Percentiles rank a stretch among this genome's conserved stretches.
Evolutionary conservation across 2,888 invertebrate genomes (phyloP).

Genomic region (Sicus ferrugineus): DNA sequence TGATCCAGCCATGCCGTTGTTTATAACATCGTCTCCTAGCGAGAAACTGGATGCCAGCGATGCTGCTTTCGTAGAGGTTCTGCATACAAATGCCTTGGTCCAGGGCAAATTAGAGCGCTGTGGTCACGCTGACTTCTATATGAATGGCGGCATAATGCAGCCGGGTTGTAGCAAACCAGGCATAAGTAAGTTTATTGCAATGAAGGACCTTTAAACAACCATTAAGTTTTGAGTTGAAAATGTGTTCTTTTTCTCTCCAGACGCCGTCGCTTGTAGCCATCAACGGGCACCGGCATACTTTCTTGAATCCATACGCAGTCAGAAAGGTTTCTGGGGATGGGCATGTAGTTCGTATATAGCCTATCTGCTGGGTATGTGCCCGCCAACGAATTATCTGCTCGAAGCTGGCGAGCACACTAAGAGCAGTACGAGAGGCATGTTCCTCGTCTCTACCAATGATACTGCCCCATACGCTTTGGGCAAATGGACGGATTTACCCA

Average conservation of each 20-base stretch:
- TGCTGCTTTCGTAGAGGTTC: slow-evolving; percentile 75
- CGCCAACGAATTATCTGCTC: slow-evolving; percentile 65
- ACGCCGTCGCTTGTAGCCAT: slow-evolving; percentile 72
- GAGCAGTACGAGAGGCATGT: slow-evolving; percentile 65
- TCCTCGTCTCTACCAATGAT: slow-evolving; percentile 68
- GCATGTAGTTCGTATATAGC: slow-evolving; percentile 69
- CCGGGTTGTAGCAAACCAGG: slow-evolving; percentile 70
- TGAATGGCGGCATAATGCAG: slow-evolving; percentile 75
- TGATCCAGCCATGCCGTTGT: slow-evolving; percentile 78
- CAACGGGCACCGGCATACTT: slow-evolving; percentile 72
- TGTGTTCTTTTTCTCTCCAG: slow-evolving; percentile 49
- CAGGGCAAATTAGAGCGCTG: slow-evolving; percentile 73
- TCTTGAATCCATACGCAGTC: slow-evolving; percentile 71
- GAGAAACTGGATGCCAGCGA: slow-evolving; percentile 72
- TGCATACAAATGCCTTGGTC: slow-evolving; percentile 76
- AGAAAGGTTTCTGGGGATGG: slow-evolving; percentile 74
- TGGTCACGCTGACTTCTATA: slow-evolving; percentile 77
- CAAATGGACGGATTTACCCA: slow-evolving; percentile 65
- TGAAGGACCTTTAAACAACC: neutral
- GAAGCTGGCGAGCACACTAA: slow-evolving; percentile 67
- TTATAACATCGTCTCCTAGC: slow-evolving; percentile 66
- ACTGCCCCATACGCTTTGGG: slow-evolving; percentile 70
- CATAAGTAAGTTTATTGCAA: slow-evolving; percentile 57
- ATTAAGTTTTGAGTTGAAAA: neutral
- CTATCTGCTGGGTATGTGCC: slow-evolving; percentile 70